Conservation (phyloP, 2,888 invertebrate species). For the Tribolium freemani region DNA sequence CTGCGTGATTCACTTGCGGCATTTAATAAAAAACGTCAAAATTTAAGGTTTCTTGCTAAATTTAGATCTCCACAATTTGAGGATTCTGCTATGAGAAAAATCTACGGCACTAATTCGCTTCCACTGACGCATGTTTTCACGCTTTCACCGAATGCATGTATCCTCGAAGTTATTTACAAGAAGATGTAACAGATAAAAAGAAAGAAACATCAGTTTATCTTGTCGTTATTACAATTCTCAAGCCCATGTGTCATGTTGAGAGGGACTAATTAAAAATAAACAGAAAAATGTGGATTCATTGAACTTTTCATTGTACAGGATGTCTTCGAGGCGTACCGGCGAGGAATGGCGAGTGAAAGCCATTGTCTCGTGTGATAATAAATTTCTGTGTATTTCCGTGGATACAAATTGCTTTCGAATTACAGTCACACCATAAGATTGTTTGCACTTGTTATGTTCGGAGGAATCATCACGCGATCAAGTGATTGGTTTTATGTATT, state of each 20-base stretch:
- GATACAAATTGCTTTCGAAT: slow-evolving; percentile 11
- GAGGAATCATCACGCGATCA: background rate
- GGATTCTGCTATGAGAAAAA: slow-evolving; percentile 4
- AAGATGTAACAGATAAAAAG: slow-evolving; percentile 7
- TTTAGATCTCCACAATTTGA: background rate
- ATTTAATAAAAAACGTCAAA: background rate
- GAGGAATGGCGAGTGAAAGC: slow-evolving; percentile 6
- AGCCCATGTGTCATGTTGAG: background rate
- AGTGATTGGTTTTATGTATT: background rate
- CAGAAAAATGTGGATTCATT: slow-evolving; percentile 5
- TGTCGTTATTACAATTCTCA: background rate
- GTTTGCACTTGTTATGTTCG: background rate
- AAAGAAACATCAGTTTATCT: background rate
- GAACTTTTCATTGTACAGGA: slow-evolving; percentile 14
- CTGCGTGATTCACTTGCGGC: background rate
- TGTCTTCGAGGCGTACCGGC: background rate
- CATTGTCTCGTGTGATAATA: slow-evolving; percentile 4
- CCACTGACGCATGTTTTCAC: slow-evolving; percentile 39
- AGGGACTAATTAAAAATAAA: slow-evolving; percentile 5
- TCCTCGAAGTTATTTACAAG: slow-evolving; percentile 2
- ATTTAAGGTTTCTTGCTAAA: background rate
- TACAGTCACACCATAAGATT: background rate
- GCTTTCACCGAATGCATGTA: slow-evolving; percentile 31
- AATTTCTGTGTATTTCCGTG: slow-evolving; percentile 15
- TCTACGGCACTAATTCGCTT: background rate